Conservation (phyloP, 1,140 invertebrate genomes). For the Drosophila bocki region DNA sequence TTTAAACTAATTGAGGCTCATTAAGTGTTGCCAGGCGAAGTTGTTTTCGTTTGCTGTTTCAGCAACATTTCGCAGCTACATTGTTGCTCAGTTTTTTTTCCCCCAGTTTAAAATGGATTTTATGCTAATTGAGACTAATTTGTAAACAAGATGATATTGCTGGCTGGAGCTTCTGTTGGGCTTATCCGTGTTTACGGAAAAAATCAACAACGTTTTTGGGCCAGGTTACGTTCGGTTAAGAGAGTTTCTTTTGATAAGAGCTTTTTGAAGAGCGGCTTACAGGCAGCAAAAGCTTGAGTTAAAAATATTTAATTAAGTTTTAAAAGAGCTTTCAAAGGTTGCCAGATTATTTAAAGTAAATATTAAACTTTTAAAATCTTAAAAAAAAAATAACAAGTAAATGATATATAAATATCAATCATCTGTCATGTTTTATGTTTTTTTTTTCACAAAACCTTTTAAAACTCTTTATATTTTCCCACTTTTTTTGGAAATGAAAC, state of each 20-base stretch:
- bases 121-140: constrained; percentile 26
- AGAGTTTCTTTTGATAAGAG: constrained; percentile 3
- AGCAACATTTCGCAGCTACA: constrained; percentile 29
- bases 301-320: not conserved
- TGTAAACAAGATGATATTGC: constrained; percentile 13
- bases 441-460: not conserved
- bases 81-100: constrained; percentile 30
- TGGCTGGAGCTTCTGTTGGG: not conserved
- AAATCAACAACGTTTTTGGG: constrained; percentile 1
- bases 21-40: constrained; percentile 34
- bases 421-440: not conserved
- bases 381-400: not conserved
- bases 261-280: constrained; percentile 9
- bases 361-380: not conserved
- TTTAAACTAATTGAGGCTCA: constrained; percentile 65
- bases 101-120: constrained; percentile 6
- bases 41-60: constrained; percentile 13
- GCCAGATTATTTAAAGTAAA: constrained; percentile 23
- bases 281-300: constrained; percentile 5
- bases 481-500: not conserved
- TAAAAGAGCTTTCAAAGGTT: constrained; percentile 23
- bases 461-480: not conserved
- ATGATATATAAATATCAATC: not conserved
- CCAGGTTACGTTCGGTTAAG: constrained; percentile 1
- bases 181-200: constrained; percentile 2